These are phyloP conservation scores for Todiramphus saurophagus DNA, from an alignment of 2,113 vertebrate species.

Conservation along the genomic window DNA sequence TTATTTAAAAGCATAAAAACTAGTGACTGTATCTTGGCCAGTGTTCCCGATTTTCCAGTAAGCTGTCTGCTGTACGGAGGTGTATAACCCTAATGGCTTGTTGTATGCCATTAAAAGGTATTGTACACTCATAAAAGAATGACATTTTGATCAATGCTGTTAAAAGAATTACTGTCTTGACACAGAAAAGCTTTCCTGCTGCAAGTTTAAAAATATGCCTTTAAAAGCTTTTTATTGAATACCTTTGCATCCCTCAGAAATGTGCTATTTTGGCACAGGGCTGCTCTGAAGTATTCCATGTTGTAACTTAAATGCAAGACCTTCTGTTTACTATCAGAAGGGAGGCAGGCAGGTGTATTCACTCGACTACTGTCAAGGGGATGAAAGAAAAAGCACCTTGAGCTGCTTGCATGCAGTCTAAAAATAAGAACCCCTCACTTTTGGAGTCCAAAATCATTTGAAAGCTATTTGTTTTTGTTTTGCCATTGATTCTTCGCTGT, in stretches of 20 bases:
- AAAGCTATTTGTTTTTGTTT: slow-evolving; percentile 66
- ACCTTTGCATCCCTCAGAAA: slow-evolving; percentile 88
- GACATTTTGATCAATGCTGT: slow-evolving; percentile 96
- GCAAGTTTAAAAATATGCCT: slow-evolving; percentile 89
- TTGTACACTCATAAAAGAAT: slow-evolving; percentile 93
- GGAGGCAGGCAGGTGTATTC: slow-evolving; percentile 54
- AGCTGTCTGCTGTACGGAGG: slow-evolving; percentile 77
- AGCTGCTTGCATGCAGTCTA: slow-evolving; percentile 40
- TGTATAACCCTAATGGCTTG: slow-evolving; percentile 88
- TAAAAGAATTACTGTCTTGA: slow-evolving; percentile 96
- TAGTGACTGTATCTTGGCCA: slow-evolving; percentile 72
- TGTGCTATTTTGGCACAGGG: slow-evolving; percentile 83
- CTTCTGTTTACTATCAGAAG: slow-evolving; percentile 71
- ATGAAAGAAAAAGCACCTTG: slow-evolving; percentile 51
- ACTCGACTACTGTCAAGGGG: slow-evolving; percentile 62
- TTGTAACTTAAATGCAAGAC: slow-evolving; percentile 71
- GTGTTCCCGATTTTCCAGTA: slow-evolving; percentile 80
- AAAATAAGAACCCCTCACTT: slow-evolving; percentile 63
- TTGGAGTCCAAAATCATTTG: slow-evolving; percentile 58
- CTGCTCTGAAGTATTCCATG: slow-evolving; percentile 70
- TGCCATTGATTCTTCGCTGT: slow-evolving; percentile 60
- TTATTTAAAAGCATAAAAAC: slow-evolving; percentile 62
- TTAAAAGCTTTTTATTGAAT: slow-evolving; percentile 94
- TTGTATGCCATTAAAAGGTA: slow-evolving; percentile 91
- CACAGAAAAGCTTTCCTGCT: slow-evolving; percentile 96